Evolutionary conservation across 2,888 invertebrate genomes (phyloP).

Genomic region (Pemphredon lugubris): DNA sequence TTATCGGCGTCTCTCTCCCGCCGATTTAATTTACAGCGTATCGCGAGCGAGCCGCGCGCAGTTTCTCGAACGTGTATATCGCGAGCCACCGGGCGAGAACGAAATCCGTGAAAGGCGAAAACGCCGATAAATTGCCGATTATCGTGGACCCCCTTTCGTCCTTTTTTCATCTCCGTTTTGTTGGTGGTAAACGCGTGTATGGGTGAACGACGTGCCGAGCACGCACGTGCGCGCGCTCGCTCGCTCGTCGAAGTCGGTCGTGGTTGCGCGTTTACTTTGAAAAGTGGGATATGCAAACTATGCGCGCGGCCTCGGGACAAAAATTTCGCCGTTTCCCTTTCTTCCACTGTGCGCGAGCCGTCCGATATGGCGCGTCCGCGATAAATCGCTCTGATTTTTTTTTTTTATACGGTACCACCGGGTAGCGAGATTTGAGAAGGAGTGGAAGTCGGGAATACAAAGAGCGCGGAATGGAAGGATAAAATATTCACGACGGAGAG

Average conservation of each 20-base stretch:
- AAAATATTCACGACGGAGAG: too few relatives aligned
- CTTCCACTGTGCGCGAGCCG: constrained; percentile 46
- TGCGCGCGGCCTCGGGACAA: constrained; percentile 32
- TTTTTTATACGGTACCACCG: too few relatives aligned
- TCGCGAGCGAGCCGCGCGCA: constrained; percentile 11
- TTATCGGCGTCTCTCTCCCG: constrained; percentile 22
- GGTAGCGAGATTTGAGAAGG: too few relatives aligned
- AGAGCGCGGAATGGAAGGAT: too few relatives aligned
- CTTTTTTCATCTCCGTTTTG: constrained; percentile 13
- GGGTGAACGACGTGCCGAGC: constrained; percentile 34
- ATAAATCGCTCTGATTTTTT: constrained; percentile 45
- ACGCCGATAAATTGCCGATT: constrained; percentile 46
- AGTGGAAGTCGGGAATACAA: too few relatives aligned
- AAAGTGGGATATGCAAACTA: constrained; percentile 58
- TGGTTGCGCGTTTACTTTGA: constrained; percentile 45
- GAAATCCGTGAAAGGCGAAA: constrained; percentile 35
- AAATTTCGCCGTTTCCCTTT: constrained; percentile 51
- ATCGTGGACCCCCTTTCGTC: constrained; percentile 15
- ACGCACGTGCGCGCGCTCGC: constrained; percentile 50
- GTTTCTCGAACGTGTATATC: constrained; percentile 22
- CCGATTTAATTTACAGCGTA: constrained; percentile 38
- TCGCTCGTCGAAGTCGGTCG: constrained; percentile 38
- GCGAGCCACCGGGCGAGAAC: constrained; percentile 35
- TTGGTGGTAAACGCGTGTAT: constrained; percentile 26
- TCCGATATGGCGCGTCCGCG: constrained; percentile 45